Base-by-base conservation (phyloP, 2,113 vertebrate genomes). In the Megalops atlanticus region DNA sequence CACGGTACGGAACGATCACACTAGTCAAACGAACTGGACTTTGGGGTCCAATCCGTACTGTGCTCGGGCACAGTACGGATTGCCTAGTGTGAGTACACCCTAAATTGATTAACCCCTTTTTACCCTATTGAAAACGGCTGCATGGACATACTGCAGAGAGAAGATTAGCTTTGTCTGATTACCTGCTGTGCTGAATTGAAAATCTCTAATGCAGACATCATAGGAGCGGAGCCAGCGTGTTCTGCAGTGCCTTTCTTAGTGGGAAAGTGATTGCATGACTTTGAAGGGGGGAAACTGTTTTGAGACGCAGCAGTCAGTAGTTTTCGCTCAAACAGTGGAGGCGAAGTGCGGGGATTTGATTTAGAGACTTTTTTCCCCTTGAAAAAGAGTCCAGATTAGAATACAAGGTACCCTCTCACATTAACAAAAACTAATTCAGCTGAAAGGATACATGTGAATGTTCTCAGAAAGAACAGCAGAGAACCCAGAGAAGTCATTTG, bases 61-160 rank as follows among this genome's bases (percentile, higher is more conserved):
- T n/a, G n/a, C n/a, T n/a, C n/a, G n/a, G n/a, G n/a, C n/a, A n/a
- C n/a, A n/a, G n/a, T n/a, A n/a, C n/a, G n/a, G n/a, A n/a, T n/a
- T n/a, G n/a, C n/a, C n/a, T n/a, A n/a, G n/a, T n/a, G n/a, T n/a
- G n/a, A n/a, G n/a, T n/a, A n/a, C n/a, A n/a, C n/a, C n/a, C n/a
- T n/a, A 40, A 80, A 52, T 80, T 54, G 52, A 80, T 80, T 73
- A 80, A 31, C 78, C 78, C 40, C 35, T 73, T 64, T 39, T 52
- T 80, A 33, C 69, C 33, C 69, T 31, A 74, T 75, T 35, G 8
- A 39, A 81, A 81, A 45, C 69, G 31, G 49, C 45, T 76, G 52
- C 49, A 75, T 76, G 40, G 80, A 81, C 58, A 76, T 64, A n/a
- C 39, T 76, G 52, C 47, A 68, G 72, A 71, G 79, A 76, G 73